A percentile compares a stretch with the other conserved stretches of the same genome.
phyloP scores from a whole-genome alignment of 2,113 vertebrate genomes.

The Craseonycteris thonglongyai region DNA sequence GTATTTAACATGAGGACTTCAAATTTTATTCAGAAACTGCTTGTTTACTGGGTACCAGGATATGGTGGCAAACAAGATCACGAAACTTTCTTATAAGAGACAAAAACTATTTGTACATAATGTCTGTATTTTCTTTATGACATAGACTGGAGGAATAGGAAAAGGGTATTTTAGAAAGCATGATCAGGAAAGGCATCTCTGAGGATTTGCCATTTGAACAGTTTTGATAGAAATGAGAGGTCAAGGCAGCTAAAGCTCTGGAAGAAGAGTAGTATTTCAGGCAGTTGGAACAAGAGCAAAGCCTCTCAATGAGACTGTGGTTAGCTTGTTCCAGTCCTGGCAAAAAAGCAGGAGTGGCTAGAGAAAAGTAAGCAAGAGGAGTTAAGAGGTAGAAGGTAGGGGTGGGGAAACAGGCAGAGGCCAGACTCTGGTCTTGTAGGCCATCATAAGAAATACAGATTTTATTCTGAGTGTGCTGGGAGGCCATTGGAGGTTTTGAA shows the following conservation, averaged over 20 bases:
- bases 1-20: background rate
- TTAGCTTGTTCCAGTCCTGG: background rate
- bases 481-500: background rate
- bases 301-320: background rate
- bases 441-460: background rate
- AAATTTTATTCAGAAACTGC: background rate
- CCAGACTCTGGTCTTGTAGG: background rate
- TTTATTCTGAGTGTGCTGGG: background rate
- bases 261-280: background rate
- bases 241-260: background rate
- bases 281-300: background rate
- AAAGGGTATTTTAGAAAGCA: background rate
- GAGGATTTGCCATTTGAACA: background rate
- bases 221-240: background rate
- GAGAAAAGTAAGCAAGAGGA: background rate
- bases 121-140: background rate
- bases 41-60: background rate
- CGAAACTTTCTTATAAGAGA: background rate
- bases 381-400: background rate
- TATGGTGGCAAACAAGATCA: background rate
- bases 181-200: background rate
- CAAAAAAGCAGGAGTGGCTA: background rate
- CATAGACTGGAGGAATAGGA: background rate
- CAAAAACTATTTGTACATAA: background rate
- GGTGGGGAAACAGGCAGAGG: background rate